A percentile compares a stretch with the other conserved stretches of the same genome.
Conservation (phyloP, 1,140 invertebrate species). For the Lasaia peninsularis region DNA sequence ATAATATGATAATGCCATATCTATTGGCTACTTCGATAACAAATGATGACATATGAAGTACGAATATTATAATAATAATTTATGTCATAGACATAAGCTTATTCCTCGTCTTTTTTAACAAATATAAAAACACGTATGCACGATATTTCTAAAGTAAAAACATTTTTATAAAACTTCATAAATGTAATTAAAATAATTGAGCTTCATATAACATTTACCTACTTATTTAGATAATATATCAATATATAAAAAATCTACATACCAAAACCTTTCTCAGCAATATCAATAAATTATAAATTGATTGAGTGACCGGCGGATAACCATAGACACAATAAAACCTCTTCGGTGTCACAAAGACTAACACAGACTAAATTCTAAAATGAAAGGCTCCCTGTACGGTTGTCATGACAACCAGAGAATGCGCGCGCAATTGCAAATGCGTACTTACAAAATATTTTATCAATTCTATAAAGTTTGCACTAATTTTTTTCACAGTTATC, state of each 20-base stretch:
- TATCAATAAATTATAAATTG: neutral
- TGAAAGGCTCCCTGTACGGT: conserved; percentile 37
- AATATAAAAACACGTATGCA: neutral
- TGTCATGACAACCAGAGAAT: conserved; percentile 44
- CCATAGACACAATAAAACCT: conserved; percentile 18
- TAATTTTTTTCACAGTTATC: neutral
- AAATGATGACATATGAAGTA: neutral
- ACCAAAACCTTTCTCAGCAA: neutral
- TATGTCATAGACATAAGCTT: no score
- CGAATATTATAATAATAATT: no score
- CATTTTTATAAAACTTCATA: neutral
- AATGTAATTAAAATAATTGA: neutral
- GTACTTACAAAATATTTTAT: conserved; percentile 34
- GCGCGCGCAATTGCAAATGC: conserved; percentile 53
- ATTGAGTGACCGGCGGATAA: neutral
- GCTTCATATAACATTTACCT: no score
- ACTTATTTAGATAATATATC: no score
- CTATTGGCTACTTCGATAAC: conserved; percentile 1
- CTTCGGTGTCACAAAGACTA: conserved; percentile 8
- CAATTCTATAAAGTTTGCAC: conserved; percentile 26
- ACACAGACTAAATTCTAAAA: conserved; percentile 5
- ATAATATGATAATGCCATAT: neutral
- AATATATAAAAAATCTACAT: neutral
- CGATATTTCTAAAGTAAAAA: neutral
- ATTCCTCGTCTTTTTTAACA: neutral